phyloP scores from a whole-genome alignment of 2,113 vertebrate species.

The Arenaria interpres region DNA sequence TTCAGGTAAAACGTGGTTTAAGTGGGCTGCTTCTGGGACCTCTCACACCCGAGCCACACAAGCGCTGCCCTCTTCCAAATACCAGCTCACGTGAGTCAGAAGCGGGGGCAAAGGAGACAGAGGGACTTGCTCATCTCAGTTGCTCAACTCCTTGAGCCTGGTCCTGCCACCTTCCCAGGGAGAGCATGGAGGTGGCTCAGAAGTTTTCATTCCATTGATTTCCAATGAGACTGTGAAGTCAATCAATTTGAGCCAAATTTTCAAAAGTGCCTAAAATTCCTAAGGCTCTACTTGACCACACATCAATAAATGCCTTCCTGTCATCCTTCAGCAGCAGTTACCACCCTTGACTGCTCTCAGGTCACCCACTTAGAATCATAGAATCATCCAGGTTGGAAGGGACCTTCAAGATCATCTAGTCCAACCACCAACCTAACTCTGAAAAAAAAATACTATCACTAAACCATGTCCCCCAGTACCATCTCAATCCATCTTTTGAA shows the following conservation, averaged over 20 bases:
- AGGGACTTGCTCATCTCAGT: background rate
- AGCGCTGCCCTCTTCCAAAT: background rate
- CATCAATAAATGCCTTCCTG: background rate
- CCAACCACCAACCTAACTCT: no score
- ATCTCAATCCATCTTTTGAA: no score
- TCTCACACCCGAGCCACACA: background rate
- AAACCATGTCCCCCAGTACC: no score
- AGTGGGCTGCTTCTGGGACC: background rate
- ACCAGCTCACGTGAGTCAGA: background rate
- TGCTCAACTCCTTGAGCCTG: background rate
- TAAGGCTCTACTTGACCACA: background rate
- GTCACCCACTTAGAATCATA: background rate
- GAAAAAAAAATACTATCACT: no score
- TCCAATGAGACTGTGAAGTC: background rate
- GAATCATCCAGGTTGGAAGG: no score
- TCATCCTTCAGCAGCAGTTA: background rate
- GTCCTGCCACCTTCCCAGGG: background rate
- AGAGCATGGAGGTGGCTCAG: background rate
- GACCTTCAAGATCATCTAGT: no score
- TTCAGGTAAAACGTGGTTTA: background rate
- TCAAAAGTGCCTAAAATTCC: background rate
- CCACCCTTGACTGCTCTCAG: background rate
- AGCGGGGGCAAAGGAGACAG: background rate
- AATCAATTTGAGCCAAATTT: background rate
- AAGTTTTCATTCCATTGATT: background rate